Base-by-base conservation (phyloP, 2,888 invertebrate species). In the Eurytoma adleriae region DNA sequence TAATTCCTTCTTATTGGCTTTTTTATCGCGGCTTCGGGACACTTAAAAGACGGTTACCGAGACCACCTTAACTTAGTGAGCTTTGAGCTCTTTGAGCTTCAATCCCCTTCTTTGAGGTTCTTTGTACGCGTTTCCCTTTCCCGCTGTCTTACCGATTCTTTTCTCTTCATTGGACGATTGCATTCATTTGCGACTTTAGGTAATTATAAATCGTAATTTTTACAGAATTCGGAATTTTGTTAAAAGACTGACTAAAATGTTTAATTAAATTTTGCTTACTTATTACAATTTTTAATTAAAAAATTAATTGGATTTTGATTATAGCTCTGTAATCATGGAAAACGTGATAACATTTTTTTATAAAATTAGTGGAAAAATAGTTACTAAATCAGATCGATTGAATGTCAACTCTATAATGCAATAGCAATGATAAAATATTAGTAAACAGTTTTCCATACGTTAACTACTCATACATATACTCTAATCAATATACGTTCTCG, bases 1-100 rank as follows among this genome's bases (percentile, higher is more conserved):
- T 69, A 79, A 79, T 79, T 73, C 62, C 54, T 40, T 52, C 10
- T 78, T 68, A 72, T 62, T 56, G 59, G 57, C 48, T 66, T 68
- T 73, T 69, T 62, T 48, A 78, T 72, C 40, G 61, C 0, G 48
- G 27, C 16, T 1, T n/a, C 16, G 7, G 54, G 16, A 4, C 20
- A 30, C 69, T 56, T 20, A 30, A 14, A 12, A 24, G 24, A 14
- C n/a, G 24, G 5, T 61, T 40, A 64, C 18, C 48, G 64, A 30
- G 64, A 54, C 73, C 73, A 56, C 40, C 54, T 30, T 54, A 62
- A 54, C 64, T 30, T 18, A 18, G 54, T 72, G 40, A n/a, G 30
- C 59, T 48, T 13, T 50, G 1, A 12, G 3, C 48, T 14, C 2
- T 73, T 20, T 64, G 13, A 13, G 10, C 50, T 27, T 7, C 61